Percentiles rank a stretch among this genome's conserved stretches.
Evolutionary conservation across 2,888 invertebrate genomes (phyloP).

Genomic region (Buathra laborator): DNA sequence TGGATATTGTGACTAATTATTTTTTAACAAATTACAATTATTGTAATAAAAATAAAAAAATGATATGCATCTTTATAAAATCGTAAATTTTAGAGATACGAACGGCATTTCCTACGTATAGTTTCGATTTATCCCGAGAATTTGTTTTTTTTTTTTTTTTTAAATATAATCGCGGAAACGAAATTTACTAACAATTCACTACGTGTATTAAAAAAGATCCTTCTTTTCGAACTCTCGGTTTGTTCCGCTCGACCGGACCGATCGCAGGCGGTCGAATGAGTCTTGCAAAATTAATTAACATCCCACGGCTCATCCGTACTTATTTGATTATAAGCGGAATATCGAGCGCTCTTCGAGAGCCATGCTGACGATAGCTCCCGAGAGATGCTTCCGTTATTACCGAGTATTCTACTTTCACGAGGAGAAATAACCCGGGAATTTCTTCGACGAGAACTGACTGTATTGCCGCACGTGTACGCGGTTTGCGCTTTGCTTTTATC

Average conservation of each 20-base stretch:
- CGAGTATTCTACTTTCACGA: conserved; percentile 8
- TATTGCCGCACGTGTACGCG: too few relatives aligned
- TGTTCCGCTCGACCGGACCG: not conserved
- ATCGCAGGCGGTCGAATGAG: not conserved
- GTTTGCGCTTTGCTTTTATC: not conserved
- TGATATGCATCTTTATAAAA: too few relatives aligned
- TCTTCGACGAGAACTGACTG: not conserved
- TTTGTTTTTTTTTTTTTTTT: not conserved
- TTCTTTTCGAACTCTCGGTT: not conserved
- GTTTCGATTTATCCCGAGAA: not conserved
- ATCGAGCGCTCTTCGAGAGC: conserved; percentile 6
- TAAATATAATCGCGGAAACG: not conserved
- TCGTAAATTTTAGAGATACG: too few relatives aligned
- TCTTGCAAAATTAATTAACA: conserved; percentile 35
- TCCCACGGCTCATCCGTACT: not conserved
- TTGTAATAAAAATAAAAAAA: too few relatives aligned
- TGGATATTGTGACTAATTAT: too few relatives aligned
- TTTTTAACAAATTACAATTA: too few relatives aligned
- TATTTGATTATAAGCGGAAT: conserved; percentile 32
- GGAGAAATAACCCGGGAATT: not conserved
- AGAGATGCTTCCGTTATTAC: conserved; percentile 11
- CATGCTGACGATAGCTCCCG: not conserved
- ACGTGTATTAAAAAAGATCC: not conserved
- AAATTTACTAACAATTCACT: not conserved
- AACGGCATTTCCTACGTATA: not conserved